phyloP scores from a whole-genome alignment of 2,888 invertebrate species.

The Oligia fasciuncula region DNA sequence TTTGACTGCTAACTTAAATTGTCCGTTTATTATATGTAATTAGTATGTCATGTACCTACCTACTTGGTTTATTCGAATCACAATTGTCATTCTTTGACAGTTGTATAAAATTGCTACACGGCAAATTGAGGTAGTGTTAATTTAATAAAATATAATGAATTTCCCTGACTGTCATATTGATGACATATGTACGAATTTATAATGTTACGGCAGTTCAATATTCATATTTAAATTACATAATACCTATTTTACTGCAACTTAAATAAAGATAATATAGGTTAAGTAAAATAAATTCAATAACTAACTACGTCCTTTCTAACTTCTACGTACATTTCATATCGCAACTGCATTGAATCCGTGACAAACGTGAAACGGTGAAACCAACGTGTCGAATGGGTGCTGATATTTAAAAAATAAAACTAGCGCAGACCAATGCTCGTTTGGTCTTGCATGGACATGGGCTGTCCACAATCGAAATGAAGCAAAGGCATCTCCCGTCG shows the following conservation, averaged over 20 bases:
- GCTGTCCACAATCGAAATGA: slow-evolving; percentile 86
- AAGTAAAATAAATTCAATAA: not conserved
- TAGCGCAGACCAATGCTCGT: slow-evolving; percentile 52
- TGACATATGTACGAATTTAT: not conserved
- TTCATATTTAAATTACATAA: not conserved
- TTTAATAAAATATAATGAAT: not conserved
- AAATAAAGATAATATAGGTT: not conserved
- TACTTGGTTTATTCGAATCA: not conserved
- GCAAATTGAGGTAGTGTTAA: not conserved
- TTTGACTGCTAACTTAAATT: not conserved
- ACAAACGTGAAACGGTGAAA: slow-evolving; percentile 23
- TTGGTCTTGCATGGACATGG: slow-evolving; percentile 62
- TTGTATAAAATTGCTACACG: not conserved
- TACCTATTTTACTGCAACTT: not conserved
- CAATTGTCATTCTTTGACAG: no score
- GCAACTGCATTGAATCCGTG: slow-evolving; percentile 10
- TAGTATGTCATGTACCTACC: not conserved
- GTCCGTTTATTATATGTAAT: not conserved
- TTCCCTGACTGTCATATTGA: not conserved
- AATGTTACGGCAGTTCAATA: no score
- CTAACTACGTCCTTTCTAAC: not conserved
- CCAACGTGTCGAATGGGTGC: slow-evolving; percentile 33
- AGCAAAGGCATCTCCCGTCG: slow-evolving; percentile 84
- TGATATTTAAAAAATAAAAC: slow-evolving; percentile 50
- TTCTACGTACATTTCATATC: slow-evolving; percentile 9